Evolutionary conservation across 2,888 invertebrate species (phyloP).

Genomic region (Anorthoa munda): DNA sequence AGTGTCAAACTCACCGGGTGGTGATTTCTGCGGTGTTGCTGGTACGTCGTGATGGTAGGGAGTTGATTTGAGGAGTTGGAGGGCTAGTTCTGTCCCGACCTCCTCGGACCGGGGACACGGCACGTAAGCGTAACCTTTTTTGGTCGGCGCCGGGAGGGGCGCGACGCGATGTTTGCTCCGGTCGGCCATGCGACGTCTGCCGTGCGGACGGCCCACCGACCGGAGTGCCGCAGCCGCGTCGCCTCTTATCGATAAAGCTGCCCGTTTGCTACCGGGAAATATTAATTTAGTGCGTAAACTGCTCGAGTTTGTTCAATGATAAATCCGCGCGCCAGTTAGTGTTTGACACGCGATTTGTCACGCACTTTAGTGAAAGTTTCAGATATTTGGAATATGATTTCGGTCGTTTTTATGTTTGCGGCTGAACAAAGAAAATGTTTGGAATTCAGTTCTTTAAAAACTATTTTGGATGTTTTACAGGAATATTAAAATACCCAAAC

Average conservation of each 20-base stretch:
- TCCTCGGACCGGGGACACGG: constrained; percentile 90
- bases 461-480: neutral
- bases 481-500: neutral
- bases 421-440: constrained; percentile 16
- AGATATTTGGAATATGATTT: constrained; percentile 1
- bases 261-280: constrained; percentile 67
- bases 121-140: constrained; percentile 88
- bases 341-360: constrained; percentile 64
- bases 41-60: constrained; percentile 75
- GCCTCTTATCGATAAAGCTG: constrained; percentile 75
- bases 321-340: constrained; percentile 61
- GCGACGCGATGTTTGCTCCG: constrained; percentile 89
- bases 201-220: constrained; percentile 72
- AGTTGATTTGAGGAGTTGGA: constrained; percentile 77
- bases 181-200: constrained; percentile 90
- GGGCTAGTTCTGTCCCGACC: constrained; percentile 87
- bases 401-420: neutral
- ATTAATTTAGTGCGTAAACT: constrained; percentile 67
- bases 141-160: constrained; percentile 87
- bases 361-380: constrained; percentile 22
- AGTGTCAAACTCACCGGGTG: constrained; percentile 77
- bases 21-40: constrained; percentile 80
- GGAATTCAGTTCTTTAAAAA: neutral
- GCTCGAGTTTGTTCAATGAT: constrained; percentile 64
- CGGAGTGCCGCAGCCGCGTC: constrained; percentile 75